phyloP scores from a whole-genome alignment of 1,140 invertebrate genomes.

The Neodiprion fabricii region DNA sequence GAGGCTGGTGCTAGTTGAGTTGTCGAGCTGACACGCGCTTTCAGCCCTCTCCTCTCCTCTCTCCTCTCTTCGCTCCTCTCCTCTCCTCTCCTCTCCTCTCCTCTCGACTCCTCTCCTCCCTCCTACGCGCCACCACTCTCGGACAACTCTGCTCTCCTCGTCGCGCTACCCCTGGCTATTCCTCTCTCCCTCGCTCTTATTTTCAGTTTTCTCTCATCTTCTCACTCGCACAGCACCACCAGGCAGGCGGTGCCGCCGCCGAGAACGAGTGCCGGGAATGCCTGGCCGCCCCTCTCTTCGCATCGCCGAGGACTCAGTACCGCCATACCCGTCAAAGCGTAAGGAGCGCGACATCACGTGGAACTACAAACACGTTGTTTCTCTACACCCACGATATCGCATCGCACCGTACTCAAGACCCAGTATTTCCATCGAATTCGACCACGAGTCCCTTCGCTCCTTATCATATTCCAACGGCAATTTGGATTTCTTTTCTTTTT shows the following conservation, averaged over 20 bases:
- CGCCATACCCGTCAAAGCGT: conserved; percentile 58
- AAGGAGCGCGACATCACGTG: conserved; percentile 36
- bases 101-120: conserved; percentile 17
- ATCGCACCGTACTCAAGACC: no score
- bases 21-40: conserved; percentile 62
- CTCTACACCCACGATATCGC: no score
- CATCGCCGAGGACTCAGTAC: conserved; percentile 48
- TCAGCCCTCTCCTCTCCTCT: conserved; percentile 37
- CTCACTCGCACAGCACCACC: conserved; percentile 33
- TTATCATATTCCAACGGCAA: no score
- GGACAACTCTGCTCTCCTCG: conserved; percentile 15
- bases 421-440: no score
- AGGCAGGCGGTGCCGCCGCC: conserved; percentile 43
- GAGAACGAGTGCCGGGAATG: conserved; percentile 30
- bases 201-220: conserved; percentile 45
- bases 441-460: no score
- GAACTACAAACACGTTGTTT: not conserved
- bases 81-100: conserved; percentile 7
- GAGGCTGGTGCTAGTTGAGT: conserved; percentile 61
- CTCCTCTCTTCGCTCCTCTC: conserved; percentile 24
- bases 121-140: conserved; percentile 13
- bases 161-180: conserved; percentile 26
- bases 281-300: conserved; percentile 29
- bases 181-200: conserved; percentile 41
- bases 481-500: no score